phyloP scores from a whole-genome alignment of 1,140 invertebrate genomes.

The Penaeus chinensis region DNA sequence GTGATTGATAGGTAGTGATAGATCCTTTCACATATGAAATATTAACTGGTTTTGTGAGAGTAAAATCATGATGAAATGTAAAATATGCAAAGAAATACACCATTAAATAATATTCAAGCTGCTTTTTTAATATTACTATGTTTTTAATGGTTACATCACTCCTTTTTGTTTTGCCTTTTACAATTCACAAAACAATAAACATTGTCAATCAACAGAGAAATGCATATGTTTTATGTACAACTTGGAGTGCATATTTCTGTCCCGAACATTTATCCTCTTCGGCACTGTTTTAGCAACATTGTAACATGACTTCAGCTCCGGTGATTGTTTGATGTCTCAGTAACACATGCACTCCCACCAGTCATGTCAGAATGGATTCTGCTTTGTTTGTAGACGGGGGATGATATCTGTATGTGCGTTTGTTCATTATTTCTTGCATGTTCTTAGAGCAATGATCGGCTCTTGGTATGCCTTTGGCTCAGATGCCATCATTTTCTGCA shows the following conservation, averaged over 20 bases:
- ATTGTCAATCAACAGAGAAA: background rate
- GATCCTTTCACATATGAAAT: too few species aligned
- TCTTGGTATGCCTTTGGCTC: constrained; percentile 29
- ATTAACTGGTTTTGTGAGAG: too few species aligned
- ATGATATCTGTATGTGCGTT: constrained; percentile 35
- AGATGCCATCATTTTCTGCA: constrained; percentile 19
- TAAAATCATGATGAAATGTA: too few species aligned
- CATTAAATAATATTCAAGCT: too few species aligned
- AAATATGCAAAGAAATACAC: too few species aligned
- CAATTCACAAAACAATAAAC: background rate
- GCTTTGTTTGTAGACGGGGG: constrained; percentile 48
- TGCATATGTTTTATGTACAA: constrained; percentile 47
- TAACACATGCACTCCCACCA: constrained; percentile 42
- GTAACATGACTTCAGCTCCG: constrained; percentile 49
- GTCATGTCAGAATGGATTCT: constrained; percentile 45
- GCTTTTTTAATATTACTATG: too few species aligned
- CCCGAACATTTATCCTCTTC: constrained; percentile 57
- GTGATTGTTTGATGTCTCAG: constrained; percentile 41
- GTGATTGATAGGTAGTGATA: too few species aligned
- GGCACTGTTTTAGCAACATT: constrained; percentile 53
- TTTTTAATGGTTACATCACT: too few species aligned
- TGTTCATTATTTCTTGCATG: constrained; percentile 20
- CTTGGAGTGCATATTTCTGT: constrained; percentile 52
- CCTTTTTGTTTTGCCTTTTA: too few species aligned
- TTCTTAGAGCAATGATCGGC: constrained; percentile 7